Evolutionary conservation across 2,113 vertebrate genomes (phyloP).

Genomic region (Dromaius novaehollandiae): DNA sequence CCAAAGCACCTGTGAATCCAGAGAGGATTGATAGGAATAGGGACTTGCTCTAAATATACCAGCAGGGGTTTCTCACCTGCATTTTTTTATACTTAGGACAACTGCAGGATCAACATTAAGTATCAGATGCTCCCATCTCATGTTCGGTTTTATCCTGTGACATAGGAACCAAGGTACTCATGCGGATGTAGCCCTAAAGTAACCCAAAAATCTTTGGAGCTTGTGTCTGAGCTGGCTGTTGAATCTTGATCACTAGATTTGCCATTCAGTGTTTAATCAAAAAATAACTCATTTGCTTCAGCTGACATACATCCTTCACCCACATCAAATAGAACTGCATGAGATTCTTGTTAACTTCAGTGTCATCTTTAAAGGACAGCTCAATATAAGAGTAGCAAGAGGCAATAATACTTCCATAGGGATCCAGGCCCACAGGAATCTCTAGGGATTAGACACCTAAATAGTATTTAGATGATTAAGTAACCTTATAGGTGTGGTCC

Average conservation of each 20-base stretch:
- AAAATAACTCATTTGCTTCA: no score
- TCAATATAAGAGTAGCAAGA: no score
- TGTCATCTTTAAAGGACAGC: no score
- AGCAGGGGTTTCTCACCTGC: neutral
- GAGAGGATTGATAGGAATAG: neutral
- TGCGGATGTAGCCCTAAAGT: neutral
- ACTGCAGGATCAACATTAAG: neutral
- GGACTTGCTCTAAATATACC: neutral
- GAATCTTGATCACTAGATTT: no score
- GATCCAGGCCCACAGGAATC: neutral
- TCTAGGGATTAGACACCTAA: neutral
- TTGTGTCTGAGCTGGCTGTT: no score
- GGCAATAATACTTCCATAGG: neutral
- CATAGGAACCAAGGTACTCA: no score
- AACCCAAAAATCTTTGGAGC: no score
- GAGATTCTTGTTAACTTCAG: neutral
- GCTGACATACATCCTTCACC: no score
- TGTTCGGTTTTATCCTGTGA: neutral
- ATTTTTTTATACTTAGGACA: rapidly evolving
- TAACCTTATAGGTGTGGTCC: neutral
- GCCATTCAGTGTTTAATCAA: no score
- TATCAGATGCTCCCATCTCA: neutral
- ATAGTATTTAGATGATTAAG: neutral
- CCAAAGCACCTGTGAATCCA: neutral
- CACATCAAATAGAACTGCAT: no score